A percentile compares a stretch with the other conserved stretches of the same genome.
Evolutionary conservation across 2,113 vertebrate genomes (phyloP).

Genomic region (Bos taurus): DNA sequence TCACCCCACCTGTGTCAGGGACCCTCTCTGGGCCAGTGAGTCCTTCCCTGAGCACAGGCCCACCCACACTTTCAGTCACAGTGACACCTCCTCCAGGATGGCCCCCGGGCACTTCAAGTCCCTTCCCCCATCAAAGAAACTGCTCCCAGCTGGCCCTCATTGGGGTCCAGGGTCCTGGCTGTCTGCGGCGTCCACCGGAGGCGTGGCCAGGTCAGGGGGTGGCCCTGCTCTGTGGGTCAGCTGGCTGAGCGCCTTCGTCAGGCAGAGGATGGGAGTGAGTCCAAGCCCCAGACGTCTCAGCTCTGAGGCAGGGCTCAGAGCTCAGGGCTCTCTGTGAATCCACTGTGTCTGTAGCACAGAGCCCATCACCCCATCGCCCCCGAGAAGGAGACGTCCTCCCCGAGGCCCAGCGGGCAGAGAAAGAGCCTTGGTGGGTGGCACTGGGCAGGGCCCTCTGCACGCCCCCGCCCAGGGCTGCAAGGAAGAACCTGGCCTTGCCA

Average conservation of each 20-base stretch:
- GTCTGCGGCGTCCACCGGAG: fast-evolving
- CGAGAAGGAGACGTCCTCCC: not conserved
- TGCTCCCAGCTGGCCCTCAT: not conserved
- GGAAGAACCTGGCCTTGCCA: not conserved
- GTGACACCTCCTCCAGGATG: not conserved
- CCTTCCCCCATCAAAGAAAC: not conserved
- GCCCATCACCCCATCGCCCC: not conserved
- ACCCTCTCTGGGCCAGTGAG: not conserved
- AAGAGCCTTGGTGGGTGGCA: not conserved
- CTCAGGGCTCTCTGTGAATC: not conserved
- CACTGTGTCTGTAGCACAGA: not conserved
- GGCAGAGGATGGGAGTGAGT: not conserved
- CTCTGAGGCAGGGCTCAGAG: not conserved
- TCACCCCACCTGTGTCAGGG: not conserved
- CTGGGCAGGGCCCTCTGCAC: not conserved
- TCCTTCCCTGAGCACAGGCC: not conserved
- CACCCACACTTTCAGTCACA: not conserved
- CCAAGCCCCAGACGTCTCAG: not conserved
- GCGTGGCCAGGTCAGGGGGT: not conserved
- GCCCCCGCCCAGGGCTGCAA: fast-evolving
- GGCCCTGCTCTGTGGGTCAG: not conserved
- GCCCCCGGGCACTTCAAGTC: not conserved
- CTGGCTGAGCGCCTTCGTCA: not conserved
- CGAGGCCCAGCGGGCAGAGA: not conserved
- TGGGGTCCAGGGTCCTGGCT: not conserved